Conservation (phyloP, 2,113 vertebrate species). For the Isichthys henryi region DNA sequence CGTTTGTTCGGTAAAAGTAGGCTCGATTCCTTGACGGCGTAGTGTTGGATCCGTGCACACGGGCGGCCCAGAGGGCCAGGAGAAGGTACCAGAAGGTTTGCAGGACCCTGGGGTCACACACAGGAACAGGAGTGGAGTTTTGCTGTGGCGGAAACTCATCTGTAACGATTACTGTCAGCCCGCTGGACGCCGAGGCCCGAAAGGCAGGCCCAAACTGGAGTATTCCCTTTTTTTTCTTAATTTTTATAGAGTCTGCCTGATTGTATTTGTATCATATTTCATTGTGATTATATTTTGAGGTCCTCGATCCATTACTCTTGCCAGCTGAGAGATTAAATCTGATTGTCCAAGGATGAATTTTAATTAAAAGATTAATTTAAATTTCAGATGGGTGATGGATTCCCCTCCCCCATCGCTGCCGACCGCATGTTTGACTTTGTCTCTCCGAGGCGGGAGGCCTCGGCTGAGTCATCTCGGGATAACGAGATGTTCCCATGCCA, state of each 20-base stretch:
- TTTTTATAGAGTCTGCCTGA: slow-evolving; percentile 61
- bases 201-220: slow-evolving; percentile 66
- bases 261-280: slow-evolving; percentile 86
- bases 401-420: slow-evolving; percentile 71
- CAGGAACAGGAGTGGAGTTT: slow-evolving; percentile 78
- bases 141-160: slow-evolving; percentile 77
- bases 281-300: slow-evolving; percentile 91
- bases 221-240: neutral
- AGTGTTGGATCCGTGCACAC: neutral
- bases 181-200: slow-evolving; percentile 72
- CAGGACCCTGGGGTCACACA: slow-evolving; percentile 35
- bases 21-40: neutral
- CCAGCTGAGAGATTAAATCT: slow-evolving; percentile 88
- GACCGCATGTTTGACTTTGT: slow-evolving; percentile 82
- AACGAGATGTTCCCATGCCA: slow-evolving; percentile 76
- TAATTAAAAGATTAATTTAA: slow-evolving; percentile 93
- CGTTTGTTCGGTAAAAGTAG: neutral
- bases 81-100: neutral
- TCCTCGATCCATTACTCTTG: slow-evolving; percentile 84
- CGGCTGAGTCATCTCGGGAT: slow-evolving; percentile 77
- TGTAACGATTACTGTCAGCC: slow-evolving; percentile 87
- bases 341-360: slow-evolving; percentile 92
- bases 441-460: slow-evolving; percentile 75
- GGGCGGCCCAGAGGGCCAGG: neutral
- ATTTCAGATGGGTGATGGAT: slow-evolving; percentile 89